A percentile compares a stretch with the other conserved stretches of the same genome.
Conservation (phyloP, 2,888 invertebrate species). For the Laspeyria flexula region DNA sequence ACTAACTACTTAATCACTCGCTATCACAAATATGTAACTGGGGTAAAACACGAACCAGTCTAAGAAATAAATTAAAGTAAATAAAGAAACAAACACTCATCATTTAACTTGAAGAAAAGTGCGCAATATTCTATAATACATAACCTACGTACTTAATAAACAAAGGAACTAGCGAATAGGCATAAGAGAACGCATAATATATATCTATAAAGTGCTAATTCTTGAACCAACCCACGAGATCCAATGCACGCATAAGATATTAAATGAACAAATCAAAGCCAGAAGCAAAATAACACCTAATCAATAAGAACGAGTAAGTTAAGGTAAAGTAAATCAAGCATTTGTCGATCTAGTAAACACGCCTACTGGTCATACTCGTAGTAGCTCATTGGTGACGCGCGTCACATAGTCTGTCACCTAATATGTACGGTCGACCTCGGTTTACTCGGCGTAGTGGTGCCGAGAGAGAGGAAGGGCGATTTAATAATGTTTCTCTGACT, state of each 20-base stretch:
- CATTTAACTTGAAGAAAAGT: too few relatives aligned
- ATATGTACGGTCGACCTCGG: conserved; percentile 77
- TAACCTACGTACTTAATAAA: too few relatives aligned
- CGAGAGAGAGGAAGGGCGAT: conserved; percentile 19
- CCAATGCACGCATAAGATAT: neutral
- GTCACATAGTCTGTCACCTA: conserved; percentile 74
- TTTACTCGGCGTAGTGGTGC: conserved; percentile 38
- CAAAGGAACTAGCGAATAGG: neutral
- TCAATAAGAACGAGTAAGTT: conserved; percentile 3
- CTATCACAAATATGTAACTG: conserved; percentile 2
- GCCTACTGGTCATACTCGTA: conserved; percentile 31
- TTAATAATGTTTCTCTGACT: neutral
- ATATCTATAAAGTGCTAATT: conserved; percentile 6
- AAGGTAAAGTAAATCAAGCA: conserved; percentile 15
- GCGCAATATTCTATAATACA: too few relatives aligned
- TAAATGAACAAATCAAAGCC: neutral
- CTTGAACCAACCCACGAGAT: conserved; percentile 6
- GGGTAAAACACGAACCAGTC: neutral
- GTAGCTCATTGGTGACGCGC: conserved; percentile 65
- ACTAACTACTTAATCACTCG: conserved; percentile 1
- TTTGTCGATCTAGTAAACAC: conserved; percentile 25
- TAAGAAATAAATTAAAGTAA: neutral
- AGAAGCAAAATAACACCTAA: conserved; percentile 3
- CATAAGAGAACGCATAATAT: neutral
- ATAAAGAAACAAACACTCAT: too few relatives aligned